Evolutionary conservation across 2,797 vertebrate genomes (phyloP), one percentile per base, ranked within the genome.

Genomic region (Xenops minutus): DNA sequence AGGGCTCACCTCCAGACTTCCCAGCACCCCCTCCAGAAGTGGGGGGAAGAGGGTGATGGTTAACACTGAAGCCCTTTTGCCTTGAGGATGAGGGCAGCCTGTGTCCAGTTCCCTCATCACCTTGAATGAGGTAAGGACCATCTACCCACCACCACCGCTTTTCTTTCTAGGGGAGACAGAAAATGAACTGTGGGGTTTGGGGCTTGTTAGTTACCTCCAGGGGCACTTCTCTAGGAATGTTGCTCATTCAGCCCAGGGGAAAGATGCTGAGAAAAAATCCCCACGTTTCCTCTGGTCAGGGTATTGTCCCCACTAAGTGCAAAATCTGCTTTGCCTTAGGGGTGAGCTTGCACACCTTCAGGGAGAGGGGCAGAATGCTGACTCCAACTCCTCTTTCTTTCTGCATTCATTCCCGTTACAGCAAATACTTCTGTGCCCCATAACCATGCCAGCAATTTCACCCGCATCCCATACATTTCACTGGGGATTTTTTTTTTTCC

Each of bases 401-500:
- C 26, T 59, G 73, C 51, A 46, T 89, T 93, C 6, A 2, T 80
- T 90, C 58, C 82, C 71, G 19, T 66, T 75, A 83, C n/a, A 79
- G 80, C 22, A 74, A 86, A 92, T 55, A 63, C 26, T 91, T 82
- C 19, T 30, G 48, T 51, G 51, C 64, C 52, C 62, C 63, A 61
- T 14, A 74, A 64, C 66, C 0, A 1, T 5, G 13, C 58, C 86
- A 82, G 59, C 5, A 6, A 82, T 88, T 84, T 72, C 74, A 82
- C 64, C 83, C 2, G 0, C 39, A 90, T 84, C 85, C 58, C 58
- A 39, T 44, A 67, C 51, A 39, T 93, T 95, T 84, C 61, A 49
- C 49, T 91, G 3, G 22, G 83, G 72, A 15, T 67, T 76, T 89
- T 87, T 68, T 87, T 68, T 96, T 75, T 84, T 59, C 86, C 69